Base-by-base conservation (phyloP, 2,113 vertebrate genomes). In the Melanotaenia duboulayi region DNA sequence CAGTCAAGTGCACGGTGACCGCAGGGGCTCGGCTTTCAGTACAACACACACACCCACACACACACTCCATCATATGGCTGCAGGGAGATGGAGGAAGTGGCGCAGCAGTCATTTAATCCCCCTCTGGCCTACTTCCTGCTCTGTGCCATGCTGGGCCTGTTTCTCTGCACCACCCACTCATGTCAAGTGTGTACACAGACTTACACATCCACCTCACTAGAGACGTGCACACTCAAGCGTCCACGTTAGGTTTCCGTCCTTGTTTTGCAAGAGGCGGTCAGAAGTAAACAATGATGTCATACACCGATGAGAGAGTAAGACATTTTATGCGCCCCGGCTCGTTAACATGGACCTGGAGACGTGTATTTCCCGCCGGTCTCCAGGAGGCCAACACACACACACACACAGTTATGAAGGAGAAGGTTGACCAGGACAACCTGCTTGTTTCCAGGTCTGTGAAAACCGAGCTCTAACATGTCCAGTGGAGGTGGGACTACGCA, bases 71-170 rank as follows among this genome's bases (percentile, higher is more conserved):
- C 46, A 79, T 74, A 74, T 74, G 51, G n/a, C 76, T 22, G 8
- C 24, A 66, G 78, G 70, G 57, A 71, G 76, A 74, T 49, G 24
- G 68, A 86, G 86, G 80, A 84, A 72, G 78, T 64, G 51, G 70
- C 73, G 49, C 80, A 74, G 66, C 48, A 71, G 78, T 76, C 78
- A 79, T 83, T 80, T 89, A 91, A 90, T 92, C 88, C 84, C 78
- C 67, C 74, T 65, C 68, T 91, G 87, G 83, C 90, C 90, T 82
- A 91, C 81, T 90, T 91, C 84, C 88, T 88, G 76, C 79, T 86
- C 77, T 85, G 71, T 77, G 70, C 63, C 80, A 84, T 74, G 71
- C 77, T 88, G 81, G 63, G 65, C 64, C 61, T 63, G 68, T 65
- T 51, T 83, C 64, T 39, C 24, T 48, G 32, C 28, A 58, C 57